These are phyloP conservation scores for Silurus meridionalis DNA, from an alignment of 2,113 vertebrate species.

Conservation along the genomic window DNA sequence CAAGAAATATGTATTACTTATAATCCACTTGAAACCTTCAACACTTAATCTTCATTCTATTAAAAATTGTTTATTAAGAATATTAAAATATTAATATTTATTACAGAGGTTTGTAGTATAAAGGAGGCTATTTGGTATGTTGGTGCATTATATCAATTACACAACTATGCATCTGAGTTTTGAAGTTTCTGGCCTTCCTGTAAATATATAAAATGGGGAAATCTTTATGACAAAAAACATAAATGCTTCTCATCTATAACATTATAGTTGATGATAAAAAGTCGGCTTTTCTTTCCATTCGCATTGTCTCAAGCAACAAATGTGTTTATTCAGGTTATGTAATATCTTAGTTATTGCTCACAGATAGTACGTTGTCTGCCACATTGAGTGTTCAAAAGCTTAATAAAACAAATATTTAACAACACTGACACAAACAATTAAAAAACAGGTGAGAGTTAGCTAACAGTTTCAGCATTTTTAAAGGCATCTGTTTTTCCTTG, in stretches of 20 bases:
- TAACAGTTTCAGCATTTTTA: background rate
- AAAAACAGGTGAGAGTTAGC: background rate
- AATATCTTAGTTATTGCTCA: background rate
- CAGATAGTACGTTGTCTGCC: background rate
- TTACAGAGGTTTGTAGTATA: background rate
- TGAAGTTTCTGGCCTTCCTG: background rate
- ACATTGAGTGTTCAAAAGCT: background rate
- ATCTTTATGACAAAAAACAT: background rate
- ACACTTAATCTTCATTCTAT: no score
- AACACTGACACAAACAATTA: background rate
- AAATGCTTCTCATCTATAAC: background rate
- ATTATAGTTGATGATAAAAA: background rate
- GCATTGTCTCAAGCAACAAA: background rate
- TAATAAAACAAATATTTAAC: background rate
- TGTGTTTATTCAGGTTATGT: background rate
- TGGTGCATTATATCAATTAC: background rate
- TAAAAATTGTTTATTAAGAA: no score
- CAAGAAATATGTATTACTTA: no score
- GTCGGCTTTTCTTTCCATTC: background rate
- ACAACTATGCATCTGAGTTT: background rate
- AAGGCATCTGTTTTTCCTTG: background rate
- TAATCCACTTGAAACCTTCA: no score
- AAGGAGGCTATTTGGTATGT: background rate
- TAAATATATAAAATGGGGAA: background rate
- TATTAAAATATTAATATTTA: no score